phyloP scores from a whole-genome alignment of 2,888 invertebrate species.

The Metallyticus violacea region DNA sequence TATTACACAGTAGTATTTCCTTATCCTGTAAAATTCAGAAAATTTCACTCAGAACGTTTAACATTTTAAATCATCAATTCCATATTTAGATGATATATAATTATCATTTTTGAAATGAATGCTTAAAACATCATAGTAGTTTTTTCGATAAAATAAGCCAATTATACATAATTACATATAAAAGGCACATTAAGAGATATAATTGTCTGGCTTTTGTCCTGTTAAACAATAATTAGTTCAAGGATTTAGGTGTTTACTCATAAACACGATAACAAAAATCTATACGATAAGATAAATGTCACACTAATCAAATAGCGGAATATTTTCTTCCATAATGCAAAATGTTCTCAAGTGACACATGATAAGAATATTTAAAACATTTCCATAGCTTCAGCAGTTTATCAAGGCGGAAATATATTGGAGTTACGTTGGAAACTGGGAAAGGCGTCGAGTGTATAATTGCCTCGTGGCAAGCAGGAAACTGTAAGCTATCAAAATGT shows the following conservation, averaged over 20 bases:
- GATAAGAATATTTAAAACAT: background rate
- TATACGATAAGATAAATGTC: background rate
- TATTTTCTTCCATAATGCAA: background rate
- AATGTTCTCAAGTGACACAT: background rate
- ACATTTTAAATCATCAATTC: no score
- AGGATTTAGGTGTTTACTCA: background rate
- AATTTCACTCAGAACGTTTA: no score
- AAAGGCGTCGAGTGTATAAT: background rate
- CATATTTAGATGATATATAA: no score
- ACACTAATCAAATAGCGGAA: background rate
- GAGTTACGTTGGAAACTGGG: background rate
- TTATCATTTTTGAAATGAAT: no score
- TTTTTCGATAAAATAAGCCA: no score
- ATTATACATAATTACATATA: no score
- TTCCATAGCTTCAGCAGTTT: background rate
- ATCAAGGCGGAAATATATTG: background rate
- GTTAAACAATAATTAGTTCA: no score
- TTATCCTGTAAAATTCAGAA: no score
- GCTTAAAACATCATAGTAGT: no score
- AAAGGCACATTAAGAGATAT: no score
- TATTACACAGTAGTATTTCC: no score
- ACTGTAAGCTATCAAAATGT: background rate
- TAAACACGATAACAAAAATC: background rate
- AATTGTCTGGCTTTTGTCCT: no score
- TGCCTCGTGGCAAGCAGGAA: background rate